Evolutionary conservation across 2,888 invertebrate species (phyloP).

Genomic region (Agonopterix heracliana): DNA sequence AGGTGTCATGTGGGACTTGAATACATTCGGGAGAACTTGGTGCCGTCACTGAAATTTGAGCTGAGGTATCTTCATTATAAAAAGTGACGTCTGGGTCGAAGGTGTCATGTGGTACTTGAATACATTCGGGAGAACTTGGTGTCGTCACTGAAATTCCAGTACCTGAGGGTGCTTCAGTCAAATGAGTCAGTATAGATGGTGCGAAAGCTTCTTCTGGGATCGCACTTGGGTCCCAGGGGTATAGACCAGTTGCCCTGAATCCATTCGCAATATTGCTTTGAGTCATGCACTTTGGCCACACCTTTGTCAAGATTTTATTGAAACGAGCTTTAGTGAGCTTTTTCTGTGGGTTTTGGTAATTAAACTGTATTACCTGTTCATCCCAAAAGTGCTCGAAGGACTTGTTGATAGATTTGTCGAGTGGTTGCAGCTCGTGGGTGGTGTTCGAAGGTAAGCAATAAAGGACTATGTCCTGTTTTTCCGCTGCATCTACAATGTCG

Average conservation of each 20-base stretch:
- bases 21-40: too few relatives aligned
- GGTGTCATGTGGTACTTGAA: too few relatives aligned
- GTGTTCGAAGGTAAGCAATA: conserved; percentile 14
- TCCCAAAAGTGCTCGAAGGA: conserved; percentile 3
- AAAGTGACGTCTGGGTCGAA: too few relatives aligned
- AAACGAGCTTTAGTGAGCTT: conserved; percentile 3
- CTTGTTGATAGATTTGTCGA: conserved; percentile 12
- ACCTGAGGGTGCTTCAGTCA: too few relatives aligned
- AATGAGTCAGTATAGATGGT: conserved; percentile 8
- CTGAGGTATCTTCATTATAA: too few relatives aligned
- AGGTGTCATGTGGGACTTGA: too few relatives aligned
- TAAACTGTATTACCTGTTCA: background rate
- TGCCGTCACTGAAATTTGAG: too few relatives aligned
- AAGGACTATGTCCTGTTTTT: conserved; percentile 11
- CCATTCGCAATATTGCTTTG: conserved; percentile 14
- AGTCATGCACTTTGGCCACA: conserved; percentile 9
- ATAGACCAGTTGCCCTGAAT: conserved; percentile 16
- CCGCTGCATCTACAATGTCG: conserved; percentile 9
- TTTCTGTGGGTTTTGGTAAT: background rate
- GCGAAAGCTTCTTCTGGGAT: conserved; percentile 13
- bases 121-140: too few relatives aligned
- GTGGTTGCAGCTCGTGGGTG: conserved; percentile 16
- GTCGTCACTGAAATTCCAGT: too few relatives aligned
- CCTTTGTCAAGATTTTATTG: background rate
- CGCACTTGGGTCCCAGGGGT: conserved; percentile 10